Base-by-base conservation (phyloP, 2,888 invertebrate species). In the Steromphala cineraria region DNA sequence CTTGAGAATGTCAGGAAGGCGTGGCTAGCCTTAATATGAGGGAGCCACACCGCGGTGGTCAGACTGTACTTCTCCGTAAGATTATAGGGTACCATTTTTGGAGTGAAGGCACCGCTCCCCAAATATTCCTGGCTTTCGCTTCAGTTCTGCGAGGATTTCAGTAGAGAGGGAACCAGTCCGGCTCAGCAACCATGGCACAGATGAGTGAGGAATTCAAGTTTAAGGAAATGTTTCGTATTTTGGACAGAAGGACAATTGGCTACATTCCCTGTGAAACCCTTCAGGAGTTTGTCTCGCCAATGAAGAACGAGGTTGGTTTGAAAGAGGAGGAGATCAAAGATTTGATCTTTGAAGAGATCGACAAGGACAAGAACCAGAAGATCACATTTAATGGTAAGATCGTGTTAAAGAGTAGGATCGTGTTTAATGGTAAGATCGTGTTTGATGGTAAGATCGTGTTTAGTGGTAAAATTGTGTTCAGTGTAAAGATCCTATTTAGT, bases 81-180 rank as follows among this genome's bases (percentile, higher is more conserved):
- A 62, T 62, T 62, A 24, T 28, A 62, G 28, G 62, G 62, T 24
- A 62, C 28, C 62, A 24, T 28, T 62, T 62, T 62, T 62, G 24
- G 62, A 13, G 62, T 28, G 62, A 24, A 62, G 62, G 28, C 28
- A 13, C 28, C 62, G 62, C 62, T 28, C 24, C 24, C 28, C 62
- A 62, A 62, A 62, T 62, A 62, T 62, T 62, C 62, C 62, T 28
- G 62, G 62, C 62, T 19, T 62, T 62, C 62, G 62, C 62, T 62
- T 15, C 62, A 62, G 28, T 62, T 62, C 62, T 24, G 46, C 46
- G 28, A 62, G 62, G 24, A 31, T 24, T 24, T 28, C 62, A 62
- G 24, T 62, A 28, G n/a, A 62, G 62, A 17, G 17, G 62, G 28
- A 24, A 24, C 62, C 24, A 10, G 19, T 21, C 28, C 28, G 62